A percentile compares a stretch with the other conserved stretches of the same genome.
phyloP scores from a whole-genome alignment of 2,113 vertebrate species.

The Saccopteryx bilineata region DNA sequence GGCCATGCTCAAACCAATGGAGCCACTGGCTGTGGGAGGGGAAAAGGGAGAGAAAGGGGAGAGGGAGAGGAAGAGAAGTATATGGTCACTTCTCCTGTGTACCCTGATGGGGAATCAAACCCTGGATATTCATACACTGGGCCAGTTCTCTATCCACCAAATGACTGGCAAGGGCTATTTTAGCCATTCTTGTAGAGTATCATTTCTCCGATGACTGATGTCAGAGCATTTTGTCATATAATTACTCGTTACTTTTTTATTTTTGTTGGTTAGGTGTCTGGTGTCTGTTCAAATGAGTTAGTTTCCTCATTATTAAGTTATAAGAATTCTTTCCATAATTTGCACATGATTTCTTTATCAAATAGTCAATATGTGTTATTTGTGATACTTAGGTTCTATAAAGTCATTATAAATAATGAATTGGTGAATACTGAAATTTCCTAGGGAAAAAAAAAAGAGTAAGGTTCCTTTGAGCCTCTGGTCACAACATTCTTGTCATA shows the following conservation, averaged over 20 bases:
- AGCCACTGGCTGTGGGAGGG: no score
- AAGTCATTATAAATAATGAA: not conserved
- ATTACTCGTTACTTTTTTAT: not conserved
- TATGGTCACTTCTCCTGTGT: no score
- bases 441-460: not conserved
- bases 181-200: not conserved
- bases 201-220: not conserved
- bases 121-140: no score
- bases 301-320: slow-evolving; percentile 27
- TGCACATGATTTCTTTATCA: not conserved
- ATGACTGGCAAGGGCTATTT: not conserved
- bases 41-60: no score
- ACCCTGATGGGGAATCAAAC: no score
- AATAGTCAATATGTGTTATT: slow-evolving; percentile 15
- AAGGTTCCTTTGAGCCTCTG: not conserved
- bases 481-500: not conserved
- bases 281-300: not conserved
- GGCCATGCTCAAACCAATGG: no score
- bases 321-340: slow-evolving; percentile 21
- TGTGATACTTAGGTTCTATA: not conserved
- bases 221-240: not conserved
- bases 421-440: not conserved
- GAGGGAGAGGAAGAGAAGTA: no score
- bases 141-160: no score
- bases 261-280: not conserved